These are phyloP conservation scores for Corynorhinus townsendii DNA, from an alignment of 2,113 vertebrate species.

Conservation along the genomic window DNA sequence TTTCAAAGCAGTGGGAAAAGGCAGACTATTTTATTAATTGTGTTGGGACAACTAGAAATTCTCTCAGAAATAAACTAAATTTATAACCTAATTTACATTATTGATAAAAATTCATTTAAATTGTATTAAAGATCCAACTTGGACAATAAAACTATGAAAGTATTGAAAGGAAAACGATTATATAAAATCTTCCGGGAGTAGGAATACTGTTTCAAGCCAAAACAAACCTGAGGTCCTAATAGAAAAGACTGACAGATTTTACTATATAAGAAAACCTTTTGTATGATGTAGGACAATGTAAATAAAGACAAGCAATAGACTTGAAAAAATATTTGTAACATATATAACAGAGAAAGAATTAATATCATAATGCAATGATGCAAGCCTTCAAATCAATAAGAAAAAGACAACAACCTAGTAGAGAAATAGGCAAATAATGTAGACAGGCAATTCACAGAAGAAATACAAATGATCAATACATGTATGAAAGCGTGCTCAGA, in stretches of 20 bases:
- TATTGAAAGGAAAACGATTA: neutral
- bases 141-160: neutral
- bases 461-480: slow-evolving; percentile 30
- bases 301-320: slow-evolving; percentile 17
- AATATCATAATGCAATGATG: slow-evolving; percentile 20
- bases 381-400: slow-evolving; percentile 33
- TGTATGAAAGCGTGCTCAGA: slow-evolving; percentile 3
- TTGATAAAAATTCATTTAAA: slow-evolving; percentile 3
- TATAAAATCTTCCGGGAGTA: neutral
- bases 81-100: slow-evolving; percentile 26
- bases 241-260: slow-evolving; percentile 21
- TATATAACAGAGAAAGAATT: slow-evolving; percentile 22
- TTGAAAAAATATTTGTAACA: neutral
- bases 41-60: neutral
- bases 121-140: neutral
- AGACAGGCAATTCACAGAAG: slow-evolving; percentile 33
- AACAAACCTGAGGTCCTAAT: neutral
- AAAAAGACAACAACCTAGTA: slow-evolving; percentile 36
- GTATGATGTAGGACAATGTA: neutral
- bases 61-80: neutral
- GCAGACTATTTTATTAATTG: neutral
- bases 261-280: slow-evolving; percentile 1
- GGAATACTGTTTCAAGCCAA: neutral
- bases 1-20: neutral
- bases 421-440: slow-evolving; percentile 30